Evolutionary conservation across 2,797 vertebrate genomes (phyloP), one percentile per base, ranked within the genome.

Genomic region (Bucorvus abyssinicus): DNA sequence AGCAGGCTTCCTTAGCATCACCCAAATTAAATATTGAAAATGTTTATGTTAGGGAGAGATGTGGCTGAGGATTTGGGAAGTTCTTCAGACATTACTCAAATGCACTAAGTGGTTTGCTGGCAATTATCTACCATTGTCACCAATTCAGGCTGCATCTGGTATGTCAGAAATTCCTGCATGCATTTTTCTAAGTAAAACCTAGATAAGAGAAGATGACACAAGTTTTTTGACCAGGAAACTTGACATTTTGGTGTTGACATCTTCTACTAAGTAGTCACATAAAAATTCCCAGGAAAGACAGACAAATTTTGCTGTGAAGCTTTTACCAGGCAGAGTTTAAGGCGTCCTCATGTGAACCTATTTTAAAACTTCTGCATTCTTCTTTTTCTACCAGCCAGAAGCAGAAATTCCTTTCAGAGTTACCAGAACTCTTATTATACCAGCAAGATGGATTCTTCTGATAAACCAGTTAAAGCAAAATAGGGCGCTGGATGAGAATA

Each of bases 171-270:
- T 47, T 94, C 68, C 86, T 89, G 86, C 36, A 22, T 49, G 60
- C 64, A n/a, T 84, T 94, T 92, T 83, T 70, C 88, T 92, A 95
- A 94, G 75, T 93, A 94, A 94, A 94, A 83, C 18, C n/a, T 80
- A 79, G 56, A 44, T 90, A 68, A 83, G 73, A 90, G 85, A 87
- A 86, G 52, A 89, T 19, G 42, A 73, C 63, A 81, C 27, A 60
- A 69, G 24, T 32, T 63, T 92, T 87, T 87, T 87, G 79, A 83
- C 93, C 88, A 92, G 64, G 30, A 94, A 89, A 71, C 42, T 71
- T 93, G 91, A 79, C 79, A 79, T 94, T 95, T 89, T 10, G 1
- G 64, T 69, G 75, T 24, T 87, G 75, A 89, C 50, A 45, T 67
- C 65, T 92, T 44, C 73, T 86, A 49, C 88, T 87, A 94, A 85